A percentile compares a stretch with the other conserved stretches of the same genome.
These are phyloP conservation scores for Acinonyx jubatus DNA, from an alignment of 2,113 vertebrate species.

Conservation along the genomic window DNA sequence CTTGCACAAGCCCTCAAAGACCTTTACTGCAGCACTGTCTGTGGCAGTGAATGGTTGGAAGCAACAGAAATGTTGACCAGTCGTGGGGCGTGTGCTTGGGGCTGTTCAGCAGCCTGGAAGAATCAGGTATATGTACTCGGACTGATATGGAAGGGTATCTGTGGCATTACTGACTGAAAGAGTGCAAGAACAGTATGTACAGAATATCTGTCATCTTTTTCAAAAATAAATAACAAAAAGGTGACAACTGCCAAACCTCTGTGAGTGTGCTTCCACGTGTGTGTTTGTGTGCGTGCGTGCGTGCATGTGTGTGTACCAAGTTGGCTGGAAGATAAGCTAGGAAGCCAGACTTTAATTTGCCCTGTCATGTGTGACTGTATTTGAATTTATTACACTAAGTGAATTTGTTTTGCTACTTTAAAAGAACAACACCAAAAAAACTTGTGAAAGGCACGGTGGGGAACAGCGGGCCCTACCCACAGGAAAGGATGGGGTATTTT, in stretches of 20 bases:
- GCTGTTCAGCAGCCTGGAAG: not conserved
- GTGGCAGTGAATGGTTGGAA: not conserved
- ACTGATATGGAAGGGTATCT: not conserved
- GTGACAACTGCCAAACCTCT: not conserved
- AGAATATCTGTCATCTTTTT: not conserved
- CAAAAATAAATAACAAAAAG: not conserved
- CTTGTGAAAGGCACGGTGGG: not conserved
- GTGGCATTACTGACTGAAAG: not conserved
- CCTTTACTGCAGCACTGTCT: not conserved
- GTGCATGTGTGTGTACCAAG: not conserved
- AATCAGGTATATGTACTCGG: not conserved
- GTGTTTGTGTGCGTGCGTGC: not conserved
- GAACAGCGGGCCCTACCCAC: not conserved
- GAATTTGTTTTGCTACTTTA: not conserved
- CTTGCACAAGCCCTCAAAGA: not conserved
- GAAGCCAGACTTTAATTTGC: not conserved
- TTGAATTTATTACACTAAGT: not conserved
- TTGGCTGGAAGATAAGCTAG: not conserved
- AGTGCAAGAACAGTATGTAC: not conserved
- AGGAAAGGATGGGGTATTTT: not conserved
- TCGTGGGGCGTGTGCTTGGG: not conserved
- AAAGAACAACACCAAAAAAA: not conserved
- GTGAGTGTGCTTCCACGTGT: too few species aligned
- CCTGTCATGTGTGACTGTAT: not conserved
- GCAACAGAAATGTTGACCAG: not conserved